phyloP scores from a whole-genome alignment of 2,888 invertebrate genomes.

The Poecilobothrus nobilitatus region DNA sequence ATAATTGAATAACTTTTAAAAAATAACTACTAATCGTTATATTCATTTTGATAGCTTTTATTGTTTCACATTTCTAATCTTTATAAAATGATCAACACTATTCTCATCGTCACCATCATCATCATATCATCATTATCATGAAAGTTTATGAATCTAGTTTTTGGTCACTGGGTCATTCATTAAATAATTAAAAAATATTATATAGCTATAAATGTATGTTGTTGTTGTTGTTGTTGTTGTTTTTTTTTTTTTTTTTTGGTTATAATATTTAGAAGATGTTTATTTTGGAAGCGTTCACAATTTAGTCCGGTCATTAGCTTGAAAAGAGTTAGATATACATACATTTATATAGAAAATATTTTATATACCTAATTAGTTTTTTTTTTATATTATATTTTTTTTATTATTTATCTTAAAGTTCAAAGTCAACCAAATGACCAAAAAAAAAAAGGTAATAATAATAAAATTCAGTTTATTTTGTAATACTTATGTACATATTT shows the following conservation, averaged over 20 bases:
- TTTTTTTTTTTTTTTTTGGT: not conserved
- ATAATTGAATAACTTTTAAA: too few species aligned
- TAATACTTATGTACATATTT: too few species aligned
- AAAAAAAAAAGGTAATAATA: not conserved
- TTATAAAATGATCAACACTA: too few species aligned
- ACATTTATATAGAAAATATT: not conserved
- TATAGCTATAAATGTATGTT: too few species aligned
- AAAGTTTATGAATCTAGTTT: not conserved
- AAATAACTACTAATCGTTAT: too few species aligned
- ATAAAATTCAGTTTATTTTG: too few species aligned
- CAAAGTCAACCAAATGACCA: not conserved
- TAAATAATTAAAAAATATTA: not conserved
- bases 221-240: too few species aligned
- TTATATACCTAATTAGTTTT: not conserved
- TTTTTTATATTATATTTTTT: not conserved
- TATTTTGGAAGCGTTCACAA: not conserved
- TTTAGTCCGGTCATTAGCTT: not conserved
- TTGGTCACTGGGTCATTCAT: not conserved
- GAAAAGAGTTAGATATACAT: not conserved
- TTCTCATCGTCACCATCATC: too few species aligned
- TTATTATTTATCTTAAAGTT: not conserved
- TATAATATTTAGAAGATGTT: not conserved
- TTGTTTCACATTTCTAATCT: too few species aligned
- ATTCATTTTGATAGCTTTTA: too few species aligned
- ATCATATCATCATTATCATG: too few species aligned